Evolutionary conservation across 2,797 vertebrate genomes (phyloP), one percentile per base, ranked within the genome.

Genomic region (Centropyge bicolor): DNA sequence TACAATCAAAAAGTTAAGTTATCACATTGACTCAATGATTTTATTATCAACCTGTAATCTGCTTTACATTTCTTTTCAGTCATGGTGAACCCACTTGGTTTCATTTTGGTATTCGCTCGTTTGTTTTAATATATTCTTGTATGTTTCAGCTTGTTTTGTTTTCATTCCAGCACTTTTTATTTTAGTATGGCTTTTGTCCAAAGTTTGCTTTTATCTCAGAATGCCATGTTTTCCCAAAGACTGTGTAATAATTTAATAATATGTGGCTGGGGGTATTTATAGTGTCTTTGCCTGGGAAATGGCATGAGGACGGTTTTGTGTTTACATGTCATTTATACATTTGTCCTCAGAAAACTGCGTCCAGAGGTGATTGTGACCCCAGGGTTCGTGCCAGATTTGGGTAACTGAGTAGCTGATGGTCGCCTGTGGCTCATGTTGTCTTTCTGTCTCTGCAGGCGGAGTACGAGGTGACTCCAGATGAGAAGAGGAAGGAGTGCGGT

Each of bases 391-490:
- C 0, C 14, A 13, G 7, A 43, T 40, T 1, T 12, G 52, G 4
- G n/a, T 20, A 9, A 43, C 1, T 49, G 48, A 49, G 10, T 3
- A 1, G 11, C 61, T 11, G 7, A 19, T 4, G 11, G 35, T 63
- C 48, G 17, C 49, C 24, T 63, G 12, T 7, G 8, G 49, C 45
- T 61, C n/a, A 52, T 17, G 2, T 22, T 16, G 48, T 31, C 27
- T 52, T 11, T 10, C 3, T 63, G 19, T 64, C 2, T 83, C 45
- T 89, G 35, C 90, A 99, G 98, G 96, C 95, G 0, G 97, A 97
- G 79, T 99, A 98, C 51, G 98, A 99, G 91, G 98, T 99, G 88
- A 95, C 97, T 17, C 98, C 98, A 0, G 98, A 99, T 74, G 98
- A 99, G 91, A 98, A 96, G 86, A 96, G 97, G 91, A 98, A 96